Conservation (phyloP, 2,113 vertebrate species). For the Coreoperca whiteheadi region DNA sequence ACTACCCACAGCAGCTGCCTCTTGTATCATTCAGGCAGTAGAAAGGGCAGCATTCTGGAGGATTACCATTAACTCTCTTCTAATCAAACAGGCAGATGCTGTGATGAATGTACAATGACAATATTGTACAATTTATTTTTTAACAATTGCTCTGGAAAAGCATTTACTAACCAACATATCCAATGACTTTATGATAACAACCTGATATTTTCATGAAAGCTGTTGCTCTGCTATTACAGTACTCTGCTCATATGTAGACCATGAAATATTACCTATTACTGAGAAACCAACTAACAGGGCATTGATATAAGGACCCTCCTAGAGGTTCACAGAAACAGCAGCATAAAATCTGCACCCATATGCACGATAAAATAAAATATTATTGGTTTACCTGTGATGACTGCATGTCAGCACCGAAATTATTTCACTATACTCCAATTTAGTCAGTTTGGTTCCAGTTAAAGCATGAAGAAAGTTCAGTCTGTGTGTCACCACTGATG, state of each 20-base stretch:
- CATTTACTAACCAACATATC: conserved; percentile 8
- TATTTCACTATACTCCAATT: too few relatives aligned
- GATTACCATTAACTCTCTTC: conserved; percentile 6
- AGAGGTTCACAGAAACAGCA: too few relatives aligned
- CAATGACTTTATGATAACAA: neutral
- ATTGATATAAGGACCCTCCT: neutral
- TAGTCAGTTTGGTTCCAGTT: too few relatives aligned
- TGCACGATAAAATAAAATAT: too few relatives aligned
- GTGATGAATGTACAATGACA: neutral
- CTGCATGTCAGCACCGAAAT: too few relatives aligned
- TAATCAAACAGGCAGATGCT: conserved; percentile 17
- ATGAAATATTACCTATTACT: neutral
- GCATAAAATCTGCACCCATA: too few relatives aligned
- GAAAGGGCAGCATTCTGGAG: conserved; percentile 31
- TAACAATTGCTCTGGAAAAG: conserved; percentile 4
- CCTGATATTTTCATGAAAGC: neutral
- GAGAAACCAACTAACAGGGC: neutral
- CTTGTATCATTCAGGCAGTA: conserved; percentile 15
- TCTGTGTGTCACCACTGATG: too few relatives aligned
- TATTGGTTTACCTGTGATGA: too few relatives aligned
- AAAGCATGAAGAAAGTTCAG: too few relatives aligned
- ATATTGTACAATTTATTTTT: neutral
- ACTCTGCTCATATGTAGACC: neutral
- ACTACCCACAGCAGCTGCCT: conserved; percentile 55
- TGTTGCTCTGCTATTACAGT: neutral